These are phyloP conservation scores for Crossocerus cetratus DNA, from an alignment of 2,888 invertebrate genomes.

Conservation along the genomic window DNA sequence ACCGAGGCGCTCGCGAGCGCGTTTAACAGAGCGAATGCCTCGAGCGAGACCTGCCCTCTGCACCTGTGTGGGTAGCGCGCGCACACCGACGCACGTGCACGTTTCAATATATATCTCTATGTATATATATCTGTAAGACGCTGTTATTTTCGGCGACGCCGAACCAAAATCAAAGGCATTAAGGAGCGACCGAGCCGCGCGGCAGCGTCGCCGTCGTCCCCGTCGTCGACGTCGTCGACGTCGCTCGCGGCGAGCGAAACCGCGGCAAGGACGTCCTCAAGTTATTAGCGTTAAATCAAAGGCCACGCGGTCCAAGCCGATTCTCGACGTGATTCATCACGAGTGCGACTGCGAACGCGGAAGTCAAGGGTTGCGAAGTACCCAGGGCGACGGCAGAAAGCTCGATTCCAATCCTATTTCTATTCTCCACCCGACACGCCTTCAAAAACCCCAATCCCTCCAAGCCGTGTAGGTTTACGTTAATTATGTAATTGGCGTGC, in stretches of 20 bases:
- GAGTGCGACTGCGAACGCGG: no score
- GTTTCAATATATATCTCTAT: slow-evolving; percentile 6
- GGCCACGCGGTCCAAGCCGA: neutral
- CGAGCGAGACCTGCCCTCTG: neutral
- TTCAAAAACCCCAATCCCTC: no score
- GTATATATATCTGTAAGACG: slow-evolving; percentile 34
- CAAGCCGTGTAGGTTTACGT: no score
- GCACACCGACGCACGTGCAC: neutral
- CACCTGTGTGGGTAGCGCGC: slow-evolving; percentile 7
- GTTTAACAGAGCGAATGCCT: neutral
- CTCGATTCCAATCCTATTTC: no score
- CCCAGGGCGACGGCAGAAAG: no score
- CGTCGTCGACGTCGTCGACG: slow-evolving; percentile 46
- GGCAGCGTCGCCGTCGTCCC: slow-evolving; percentile 31
- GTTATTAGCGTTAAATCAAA: slow-evolving; percentile 13
- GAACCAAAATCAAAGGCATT: slow-evolving; percentile 56
- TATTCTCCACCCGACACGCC: no score
- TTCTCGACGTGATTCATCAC: no score
- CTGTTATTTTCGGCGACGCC: slow-evolving; percentile 55
- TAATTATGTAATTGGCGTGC: no score
- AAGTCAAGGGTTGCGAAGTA: no score
- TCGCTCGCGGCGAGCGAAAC: neutral
- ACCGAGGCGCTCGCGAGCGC: slow-evolving; percentile 18
- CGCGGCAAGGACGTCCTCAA: slow-evolving; percentile 25
- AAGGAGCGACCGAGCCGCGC: slow-evolving; percentile 45